These are phyloP conservation scores for Apodemia hepburni DNA, from an alignment of 2,888 invertebrate genomes.

Conservation along the genomic window DNA sequence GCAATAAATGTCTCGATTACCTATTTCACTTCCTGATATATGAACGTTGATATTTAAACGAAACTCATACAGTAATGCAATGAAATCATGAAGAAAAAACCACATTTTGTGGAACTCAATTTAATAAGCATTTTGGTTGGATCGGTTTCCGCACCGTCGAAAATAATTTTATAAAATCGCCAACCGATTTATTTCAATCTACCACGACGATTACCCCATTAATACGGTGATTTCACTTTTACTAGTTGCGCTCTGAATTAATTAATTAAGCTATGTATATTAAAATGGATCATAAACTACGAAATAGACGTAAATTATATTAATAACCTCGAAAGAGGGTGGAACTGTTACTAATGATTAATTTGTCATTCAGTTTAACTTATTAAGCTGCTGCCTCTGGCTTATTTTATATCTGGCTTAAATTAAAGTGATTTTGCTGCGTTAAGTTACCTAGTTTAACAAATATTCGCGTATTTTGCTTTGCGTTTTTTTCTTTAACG, in stretches of 20 bases:
- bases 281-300: slow-evolving; percentile 21
- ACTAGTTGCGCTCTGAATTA: slow-evolving; percentile 28
- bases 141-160: slow-evolving; percentile 27
- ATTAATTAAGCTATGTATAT: slow-evolving; percentile 29
- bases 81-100: slow-evolving; percentile 8
- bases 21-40: neutral
- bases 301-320: slow-evolving; percentile 6
- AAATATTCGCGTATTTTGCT: neutral
- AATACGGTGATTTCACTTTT: slow-evolving; percentile 26
- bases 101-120: slow-evolving; percentile 11
- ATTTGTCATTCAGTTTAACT: slow-evolving; percentile 2
- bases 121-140: slow-evolving; percentile 26
- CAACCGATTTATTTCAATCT: slow-evolving; percentile 28
- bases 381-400: neutral
- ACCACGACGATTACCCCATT: slow-evolving; percentile 28
- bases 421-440: neutral
- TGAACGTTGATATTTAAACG: neutral
- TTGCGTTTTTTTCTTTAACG: no score
- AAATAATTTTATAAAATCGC: slow-evolving; percentile 31
- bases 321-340: slow-evolving; percentile 5
- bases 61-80: slow-evolving; percentile 3
- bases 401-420: no score
- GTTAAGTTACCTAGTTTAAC: neutral
- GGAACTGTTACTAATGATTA: slow-evolving; percentile 6
- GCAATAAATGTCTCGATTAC: neutral